Conservation (phyloP, 2,797 vertebrate genomes). For the Uromys caudimaculatus region DNA sequence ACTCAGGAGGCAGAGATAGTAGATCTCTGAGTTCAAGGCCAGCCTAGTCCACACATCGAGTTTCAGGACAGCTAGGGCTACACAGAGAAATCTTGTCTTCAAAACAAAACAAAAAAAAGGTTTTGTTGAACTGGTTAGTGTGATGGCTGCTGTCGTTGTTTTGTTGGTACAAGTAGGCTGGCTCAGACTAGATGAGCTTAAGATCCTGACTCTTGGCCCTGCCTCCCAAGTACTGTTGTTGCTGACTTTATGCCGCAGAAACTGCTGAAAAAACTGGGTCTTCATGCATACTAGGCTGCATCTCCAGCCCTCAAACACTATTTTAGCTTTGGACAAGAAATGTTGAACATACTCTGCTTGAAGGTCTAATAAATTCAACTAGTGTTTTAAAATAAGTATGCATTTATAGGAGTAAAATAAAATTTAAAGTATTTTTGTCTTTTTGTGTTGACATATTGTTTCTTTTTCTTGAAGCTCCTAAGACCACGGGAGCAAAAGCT, state of each 20-base stretch:
- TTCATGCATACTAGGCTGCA: background rate
- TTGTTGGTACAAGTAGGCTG: background rate
- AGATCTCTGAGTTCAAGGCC: background rate
- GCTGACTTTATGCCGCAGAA: background rate
- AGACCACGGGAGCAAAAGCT: conserved; percentile 94
- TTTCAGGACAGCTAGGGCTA: background rate
- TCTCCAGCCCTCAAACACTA: background rate
- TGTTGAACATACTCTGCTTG: background rate
- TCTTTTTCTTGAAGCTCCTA: conserved; percentile 90
- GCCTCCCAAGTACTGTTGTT: background rate
- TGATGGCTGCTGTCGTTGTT: background rate
- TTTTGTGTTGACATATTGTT: conserved; percentile 55
- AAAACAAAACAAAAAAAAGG: background rate
- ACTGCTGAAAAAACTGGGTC: too few relatives aligned
- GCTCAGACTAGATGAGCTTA: background rate
- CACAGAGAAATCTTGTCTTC: background rate
- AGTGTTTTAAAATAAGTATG: background rate
- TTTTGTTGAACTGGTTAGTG: background rate
- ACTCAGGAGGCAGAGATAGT: background rate
- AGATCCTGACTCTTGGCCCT: background rate
- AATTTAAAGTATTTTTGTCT: background rate
- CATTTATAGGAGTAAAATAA: background rate
- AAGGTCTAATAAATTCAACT: conserved; percentile 12
- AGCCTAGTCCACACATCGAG: background rate
- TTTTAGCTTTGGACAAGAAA: background rate